Conservation (phyloP, 2,113 vertebrate genomes). For the Microcebus jonahi region DNA sequence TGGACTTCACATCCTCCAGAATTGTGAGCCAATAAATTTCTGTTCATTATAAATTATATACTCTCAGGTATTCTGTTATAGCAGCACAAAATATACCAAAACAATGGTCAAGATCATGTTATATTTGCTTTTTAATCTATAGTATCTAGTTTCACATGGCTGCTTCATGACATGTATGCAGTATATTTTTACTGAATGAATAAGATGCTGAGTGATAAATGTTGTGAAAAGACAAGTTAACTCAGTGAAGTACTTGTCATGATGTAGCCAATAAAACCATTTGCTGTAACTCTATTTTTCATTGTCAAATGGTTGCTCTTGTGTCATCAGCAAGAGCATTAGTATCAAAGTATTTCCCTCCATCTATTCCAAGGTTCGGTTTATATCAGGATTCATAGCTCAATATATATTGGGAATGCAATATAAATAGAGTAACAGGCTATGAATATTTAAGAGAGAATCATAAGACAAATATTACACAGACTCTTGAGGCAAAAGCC, state of each 20-base stretch:
- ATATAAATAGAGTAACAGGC: background rate
- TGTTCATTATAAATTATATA: background rate
- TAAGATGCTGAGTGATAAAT: conserved; percentile 17
- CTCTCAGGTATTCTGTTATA: background rate
- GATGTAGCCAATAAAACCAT: background rate
- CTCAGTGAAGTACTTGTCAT: background rate
- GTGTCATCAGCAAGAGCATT: background rate
- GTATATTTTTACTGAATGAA: conserved; percentile 12
- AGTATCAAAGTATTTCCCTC: conserved; percentile 21
- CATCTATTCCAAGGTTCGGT: background rate
- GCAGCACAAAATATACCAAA: background rate
- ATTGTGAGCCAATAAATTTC: background rate
- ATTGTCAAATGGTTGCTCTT: background rate
- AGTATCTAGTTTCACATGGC: background rate
- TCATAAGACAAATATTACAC: conserved; percentile 21
- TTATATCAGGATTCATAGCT: conserved; percentile 3
- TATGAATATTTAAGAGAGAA: conserved; percentile 23
- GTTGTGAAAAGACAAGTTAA: background rate
- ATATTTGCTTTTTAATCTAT: background rate
- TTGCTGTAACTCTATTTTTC: background rate
- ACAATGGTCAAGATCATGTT: background rate
- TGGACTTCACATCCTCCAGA: background rate
- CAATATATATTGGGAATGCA: background rate
- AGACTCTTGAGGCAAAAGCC: background rate
- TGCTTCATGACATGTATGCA: background rate